Percentiles rank a stretch among this genome's conserved stretches.
Evolutionary conservation across 2,113 vertebrate genomes (phyloP).

Genomic region (Rhizomys pruinosus): DNA sequence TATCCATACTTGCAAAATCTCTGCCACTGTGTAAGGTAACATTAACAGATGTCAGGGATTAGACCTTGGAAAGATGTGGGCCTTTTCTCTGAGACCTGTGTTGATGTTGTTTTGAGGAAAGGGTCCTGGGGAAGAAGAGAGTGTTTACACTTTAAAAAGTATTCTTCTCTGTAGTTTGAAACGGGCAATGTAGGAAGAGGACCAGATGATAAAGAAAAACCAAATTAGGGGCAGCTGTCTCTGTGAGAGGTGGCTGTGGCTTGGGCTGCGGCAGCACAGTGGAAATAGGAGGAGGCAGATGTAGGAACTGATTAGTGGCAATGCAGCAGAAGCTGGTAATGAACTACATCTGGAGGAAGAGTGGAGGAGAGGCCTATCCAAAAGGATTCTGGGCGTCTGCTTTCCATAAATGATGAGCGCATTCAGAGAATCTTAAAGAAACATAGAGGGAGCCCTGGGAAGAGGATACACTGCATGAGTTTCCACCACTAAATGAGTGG

Average conservation of each 20-base stretch:
- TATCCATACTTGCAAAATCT: background rate
- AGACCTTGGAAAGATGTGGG: background rate
- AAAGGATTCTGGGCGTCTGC: background rate
- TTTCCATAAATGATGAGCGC: background rate
- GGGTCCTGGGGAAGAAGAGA: background rate
- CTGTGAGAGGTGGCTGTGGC: background rate
- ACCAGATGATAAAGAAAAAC: background rate
- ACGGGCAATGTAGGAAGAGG: background rate
- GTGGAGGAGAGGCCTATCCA: background rate
- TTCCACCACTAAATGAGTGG: background rate
- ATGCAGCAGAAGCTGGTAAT: background rate
- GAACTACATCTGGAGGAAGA: background rate
- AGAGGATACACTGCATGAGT: background rate
- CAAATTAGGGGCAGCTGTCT: background rate
- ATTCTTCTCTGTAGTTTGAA: background rate
- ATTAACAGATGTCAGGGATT: background rate
- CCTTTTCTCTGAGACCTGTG: background rate
- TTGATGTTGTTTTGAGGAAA: background rate
- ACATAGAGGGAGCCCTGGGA: background rate
- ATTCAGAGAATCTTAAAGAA: background rate
- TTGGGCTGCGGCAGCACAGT: fast-evolving
- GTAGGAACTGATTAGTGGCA: background rate
- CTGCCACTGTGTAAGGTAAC: background rate
- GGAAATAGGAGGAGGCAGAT: background rate
- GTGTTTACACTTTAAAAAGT: background rate